Evolutionary conservation across 2,888 invertebrate genomes (phyloP).

Genomic region (Crocallis elinguaria): DNA sequence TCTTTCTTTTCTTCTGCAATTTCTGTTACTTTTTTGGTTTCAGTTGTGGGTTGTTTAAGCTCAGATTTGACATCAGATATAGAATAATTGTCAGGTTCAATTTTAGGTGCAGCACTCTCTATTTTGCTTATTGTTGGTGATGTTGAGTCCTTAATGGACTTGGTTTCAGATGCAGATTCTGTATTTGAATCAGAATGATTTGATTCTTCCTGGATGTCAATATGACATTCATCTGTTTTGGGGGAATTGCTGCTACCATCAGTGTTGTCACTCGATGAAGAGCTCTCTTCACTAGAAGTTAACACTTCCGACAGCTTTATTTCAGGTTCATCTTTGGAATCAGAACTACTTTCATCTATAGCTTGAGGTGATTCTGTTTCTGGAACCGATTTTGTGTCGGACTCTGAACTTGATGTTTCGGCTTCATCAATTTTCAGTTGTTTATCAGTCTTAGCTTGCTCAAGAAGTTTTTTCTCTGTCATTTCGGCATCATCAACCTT

Average conservation of each 20-base stretch:
- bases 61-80: conserved; percentile 76
- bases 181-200: conserved; percentile 50
- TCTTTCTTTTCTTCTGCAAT: conserved; percentile 23
- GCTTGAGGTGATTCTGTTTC: conserved; percentile 50
- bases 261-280: conserved; percentile 77
- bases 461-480: conserved; percentile 68
- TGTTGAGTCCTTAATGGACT: conserved; percentile 40
- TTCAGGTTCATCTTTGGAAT: conserved; percentile 72
- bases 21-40: conserved; percentile 33
- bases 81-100: conserved; percentile 69
- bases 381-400: conserved; percentile 36
- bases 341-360: conserved; percentile 69
- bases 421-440: conserved; percentile 36
- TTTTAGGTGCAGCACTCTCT: conserved; percentile 44
- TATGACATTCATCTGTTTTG: conserved; percentile 60
- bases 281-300: conserved; percentile 77
- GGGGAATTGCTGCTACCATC: conserved; percentile 79
- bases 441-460: conserved; percentile 52
- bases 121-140: conserved; percentile 36
- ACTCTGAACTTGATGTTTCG: conserved; percentile 38
- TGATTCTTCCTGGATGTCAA: conserved; percentile 61
- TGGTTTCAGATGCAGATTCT: conserved; percentile 43
- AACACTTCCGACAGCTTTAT: conserved; percentile 67
- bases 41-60: conserved; percentile 54
- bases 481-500: conserved; percentile 76